Conservation (phyloP, 2,888 invertebrate species). For the Morpho deidamia region DNA sequence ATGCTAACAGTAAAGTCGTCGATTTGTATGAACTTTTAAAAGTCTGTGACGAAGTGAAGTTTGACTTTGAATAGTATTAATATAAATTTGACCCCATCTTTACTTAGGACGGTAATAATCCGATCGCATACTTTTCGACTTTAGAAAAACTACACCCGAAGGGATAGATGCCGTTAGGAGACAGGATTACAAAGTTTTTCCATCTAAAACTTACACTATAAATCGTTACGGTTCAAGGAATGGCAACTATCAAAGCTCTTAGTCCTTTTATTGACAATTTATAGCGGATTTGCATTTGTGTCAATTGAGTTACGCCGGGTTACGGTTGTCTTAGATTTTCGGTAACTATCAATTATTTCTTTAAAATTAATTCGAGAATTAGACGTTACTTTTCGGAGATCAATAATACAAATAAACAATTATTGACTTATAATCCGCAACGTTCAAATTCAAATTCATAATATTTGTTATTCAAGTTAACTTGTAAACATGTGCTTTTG, state of each 20-base stretch:
- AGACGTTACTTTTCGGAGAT: no score
- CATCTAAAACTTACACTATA: slow-evolving; percentile 71
- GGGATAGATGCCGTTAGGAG: slow-evolving; percentile 29
- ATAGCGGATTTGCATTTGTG: slow-evolving; percentile 66
- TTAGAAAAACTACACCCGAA: slow-evolving; percentile 29
- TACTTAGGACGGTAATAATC: slow-evolving; percentile 23
- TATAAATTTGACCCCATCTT: background rate
- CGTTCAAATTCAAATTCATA: no score
- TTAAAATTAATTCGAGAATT: no score
- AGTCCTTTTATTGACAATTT: slow-evolving; percentile 62
- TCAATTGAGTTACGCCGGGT: slow-evolving; percentile 24
- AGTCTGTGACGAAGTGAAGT: no score
- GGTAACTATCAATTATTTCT: background rate
- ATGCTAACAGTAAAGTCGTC: no score
- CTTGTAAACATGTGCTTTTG: no score
- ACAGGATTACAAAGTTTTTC: slow-evolving; percentile 70
- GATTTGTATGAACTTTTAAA: no score
- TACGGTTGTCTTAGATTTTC: background rate
- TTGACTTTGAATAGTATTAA: background rate
- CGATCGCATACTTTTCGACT: slow-evolving; percentile 25
- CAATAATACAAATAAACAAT: no score
- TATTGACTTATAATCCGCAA: no score
- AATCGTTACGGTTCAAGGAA: slow-evolving; percentile 53
- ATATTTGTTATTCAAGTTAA: no score
- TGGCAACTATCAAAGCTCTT: slow-evolving; percentile 27